Conservation (phyloP, 2,113 vertebrate genomes). For the Ptyas mucosa region DNA sequence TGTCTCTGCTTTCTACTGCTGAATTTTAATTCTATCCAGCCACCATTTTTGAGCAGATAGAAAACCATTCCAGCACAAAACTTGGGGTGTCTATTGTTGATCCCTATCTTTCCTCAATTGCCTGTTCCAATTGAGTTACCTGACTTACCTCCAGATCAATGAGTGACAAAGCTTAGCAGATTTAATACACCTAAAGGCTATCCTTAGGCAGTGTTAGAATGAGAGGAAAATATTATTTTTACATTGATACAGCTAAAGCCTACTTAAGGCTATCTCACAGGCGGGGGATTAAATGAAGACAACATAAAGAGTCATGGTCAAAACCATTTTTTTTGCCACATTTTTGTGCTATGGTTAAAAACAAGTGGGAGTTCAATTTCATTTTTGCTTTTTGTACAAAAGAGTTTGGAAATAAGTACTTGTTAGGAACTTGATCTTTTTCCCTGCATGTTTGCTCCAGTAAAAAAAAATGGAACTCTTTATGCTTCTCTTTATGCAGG, state of each 20-base stretch:
- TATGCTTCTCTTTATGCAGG: conserved; percentile 56
- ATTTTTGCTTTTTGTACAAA: background rate
- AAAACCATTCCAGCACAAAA: background rate
- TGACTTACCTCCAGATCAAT: background rate
- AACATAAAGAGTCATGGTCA: background rate
- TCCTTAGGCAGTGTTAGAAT: background rate
- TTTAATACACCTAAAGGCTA: background rate
- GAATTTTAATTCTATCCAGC: background rate
- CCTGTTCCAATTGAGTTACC: background rate
- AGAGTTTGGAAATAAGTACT: background rate
- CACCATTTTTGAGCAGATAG: background rate
- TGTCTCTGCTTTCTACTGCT: background rate
- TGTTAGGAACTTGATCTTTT: fast-evolving
- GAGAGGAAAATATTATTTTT: background rate
- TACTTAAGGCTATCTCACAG: background rate
- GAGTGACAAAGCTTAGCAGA: background rate
- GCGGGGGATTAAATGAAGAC: background rate
- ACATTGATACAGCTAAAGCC: background rate
- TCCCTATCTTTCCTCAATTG: background rate
- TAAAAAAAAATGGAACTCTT: conserved; percentile 47
- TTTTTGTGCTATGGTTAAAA: background rate
- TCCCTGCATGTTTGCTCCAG: conserved; percentile 47
- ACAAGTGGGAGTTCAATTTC: background rate
- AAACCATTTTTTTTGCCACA: background rate
- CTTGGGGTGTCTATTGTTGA: background rate